Conservation (phyloP, 2,113 vertebrate genomes). For the Odobenus rosmarus region DNA sequence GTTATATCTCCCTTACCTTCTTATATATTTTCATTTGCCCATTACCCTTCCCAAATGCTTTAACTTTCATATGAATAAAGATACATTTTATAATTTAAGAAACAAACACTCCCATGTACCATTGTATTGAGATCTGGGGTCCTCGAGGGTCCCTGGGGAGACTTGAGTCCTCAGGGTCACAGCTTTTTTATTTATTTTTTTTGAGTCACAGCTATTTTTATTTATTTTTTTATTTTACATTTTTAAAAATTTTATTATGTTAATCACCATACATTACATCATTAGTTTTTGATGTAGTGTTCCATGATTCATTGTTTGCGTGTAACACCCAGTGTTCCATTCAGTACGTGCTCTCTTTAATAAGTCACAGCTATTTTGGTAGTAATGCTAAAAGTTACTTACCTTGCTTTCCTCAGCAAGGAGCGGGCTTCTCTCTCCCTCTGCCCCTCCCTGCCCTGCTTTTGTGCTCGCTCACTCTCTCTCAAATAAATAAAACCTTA, state of each 20-base stretch:
- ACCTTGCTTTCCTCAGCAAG: too few species aligned
- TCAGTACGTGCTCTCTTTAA: too few species aligned
- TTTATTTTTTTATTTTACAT: not conserved
- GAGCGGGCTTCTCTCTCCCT: not conserved
- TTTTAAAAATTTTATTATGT: too few species aligned
- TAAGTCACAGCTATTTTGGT: too few species aligned
- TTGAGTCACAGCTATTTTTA: conserved; percentile 14
- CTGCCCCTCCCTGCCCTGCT: not conserved
- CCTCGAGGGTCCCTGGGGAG: not conserved
- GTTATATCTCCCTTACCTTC: not conserved
- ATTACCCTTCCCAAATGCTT: conserved; percentile 8
- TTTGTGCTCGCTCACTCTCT: not conserved
- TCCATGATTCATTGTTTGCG: too few species aligned
- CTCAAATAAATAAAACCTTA: not conserved
- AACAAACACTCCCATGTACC: not conserved
- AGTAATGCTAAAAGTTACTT: too few species aligned
- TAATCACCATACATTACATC: too few species aligned
- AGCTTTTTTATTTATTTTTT: conserved; percentile 13
- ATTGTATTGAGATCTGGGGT: not conserved
- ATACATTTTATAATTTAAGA: conserved; percentile 29
- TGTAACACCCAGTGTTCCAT: too few species aligned
- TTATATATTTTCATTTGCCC: not conserved
- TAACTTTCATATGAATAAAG: conserved; percentile 1
- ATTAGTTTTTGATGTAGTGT: too few species aligned
- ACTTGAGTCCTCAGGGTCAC: not conserved